Percentiles rank a stretch among this genome's conserved stretches.
These are phyloP conservation scores for Amblyopsis hoosieri DNA, from an alignment of 2,797 vertebrate species.

Conservation along the genomic window DNA sequence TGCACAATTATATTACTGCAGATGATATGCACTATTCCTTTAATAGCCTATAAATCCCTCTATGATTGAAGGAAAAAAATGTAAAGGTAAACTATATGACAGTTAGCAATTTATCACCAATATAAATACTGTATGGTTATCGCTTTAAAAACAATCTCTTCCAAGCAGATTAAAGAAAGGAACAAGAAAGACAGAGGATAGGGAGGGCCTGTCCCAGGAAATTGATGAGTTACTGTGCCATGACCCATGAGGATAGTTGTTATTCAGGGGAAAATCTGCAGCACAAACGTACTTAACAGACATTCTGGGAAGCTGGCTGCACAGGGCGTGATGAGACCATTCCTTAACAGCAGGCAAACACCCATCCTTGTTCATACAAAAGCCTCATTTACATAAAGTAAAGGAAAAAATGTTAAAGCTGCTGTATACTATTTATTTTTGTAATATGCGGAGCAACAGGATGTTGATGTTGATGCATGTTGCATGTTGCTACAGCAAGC, in stretches of 20 bases:
- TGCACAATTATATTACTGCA: too few relatives aligned
- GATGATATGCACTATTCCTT: too few relatives aligned
- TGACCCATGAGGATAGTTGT: constrained; percentile 51
- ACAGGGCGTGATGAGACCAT: constrained; percentile 17
- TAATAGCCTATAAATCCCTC: too few relatives aligned
- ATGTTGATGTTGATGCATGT: too few relatives aligned
- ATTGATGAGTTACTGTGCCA: constrained; percentile 54
- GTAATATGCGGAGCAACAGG: too few relatives aligned
- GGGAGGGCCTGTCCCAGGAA: constrained; percentile 40
- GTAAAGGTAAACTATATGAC: constrained; percentile 28
- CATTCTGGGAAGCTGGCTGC: constrained; percentile 35
- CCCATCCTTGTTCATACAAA: not conserved
- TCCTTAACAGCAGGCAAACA: not conserved
- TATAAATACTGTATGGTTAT: constrained; percentile 42
- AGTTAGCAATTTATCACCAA: constrained; percentile 43
- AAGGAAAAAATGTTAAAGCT: not conserved
- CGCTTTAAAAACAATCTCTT: constrained; percentile 20
- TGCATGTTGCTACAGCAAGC: too few relatives aligned
- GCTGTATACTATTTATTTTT: too few relatives aligned
- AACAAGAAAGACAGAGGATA: constrained; percentile 11
- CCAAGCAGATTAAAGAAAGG: constrained; percentile 14
- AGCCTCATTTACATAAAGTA: not conserved
- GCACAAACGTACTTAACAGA: constrained; percentile 37
- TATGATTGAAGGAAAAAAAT: constrained; percentile 33
- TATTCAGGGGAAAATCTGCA: constrained; percentile 48